These are phyloP conservation scores for Craniophora ligustri DNA, from an alignment of 2,888 invertebrate genomes.

Conservation along the genomic window DNA sequence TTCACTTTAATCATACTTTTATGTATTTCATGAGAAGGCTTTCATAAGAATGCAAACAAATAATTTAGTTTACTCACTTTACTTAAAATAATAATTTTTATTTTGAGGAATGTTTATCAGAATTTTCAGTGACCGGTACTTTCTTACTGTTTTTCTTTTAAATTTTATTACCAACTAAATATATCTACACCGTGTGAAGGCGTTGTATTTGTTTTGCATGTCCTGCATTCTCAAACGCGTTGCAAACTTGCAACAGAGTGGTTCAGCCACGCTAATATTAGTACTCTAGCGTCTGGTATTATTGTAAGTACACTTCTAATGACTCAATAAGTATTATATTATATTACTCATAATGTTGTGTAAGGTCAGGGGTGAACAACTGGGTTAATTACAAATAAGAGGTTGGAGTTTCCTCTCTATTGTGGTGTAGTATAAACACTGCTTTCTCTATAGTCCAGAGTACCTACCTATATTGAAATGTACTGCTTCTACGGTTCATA, in stretches of 20 bases:
- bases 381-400: conserved; percentile 30
- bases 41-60: conserved; percentile 3
- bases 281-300: conserved; percentile 14
- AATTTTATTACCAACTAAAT: conserved; percentile 45
- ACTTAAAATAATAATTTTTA: not conserved
- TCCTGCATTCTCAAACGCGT: conserved; percentile 42
- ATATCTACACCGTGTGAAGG: conserved; percentile 36
- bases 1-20: too few relatives aligned
- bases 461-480: too few relatives aligned
- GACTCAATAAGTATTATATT: conserved; percentile 49
- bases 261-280: conserved; percentile 41
- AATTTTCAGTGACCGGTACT: conserved; percentile 4
- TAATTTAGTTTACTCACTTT: too few relatives aligned
- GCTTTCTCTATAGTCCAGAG: too few relatives aligned
- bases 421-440: not conserved
- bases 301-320: conserved; percentile 23
- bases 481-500: not conserved
- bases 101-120: not conserved
- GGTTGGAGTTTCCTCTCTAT: not conserved
- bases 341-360: conserved; percentile 38
- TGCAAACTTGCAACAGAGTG: conserved; percentile 51
- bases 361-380: conserved; percentile 41
- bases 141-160: conserved; percentile 25
- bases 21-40: conserved; percentile 13
- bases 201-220: conserved; percentile 52